These are phyloP conservation scores for Oncopodura yosiiana DNA, from an alignment of 1,140 invertebrate species.

Conservation along the genomic window DNA sequence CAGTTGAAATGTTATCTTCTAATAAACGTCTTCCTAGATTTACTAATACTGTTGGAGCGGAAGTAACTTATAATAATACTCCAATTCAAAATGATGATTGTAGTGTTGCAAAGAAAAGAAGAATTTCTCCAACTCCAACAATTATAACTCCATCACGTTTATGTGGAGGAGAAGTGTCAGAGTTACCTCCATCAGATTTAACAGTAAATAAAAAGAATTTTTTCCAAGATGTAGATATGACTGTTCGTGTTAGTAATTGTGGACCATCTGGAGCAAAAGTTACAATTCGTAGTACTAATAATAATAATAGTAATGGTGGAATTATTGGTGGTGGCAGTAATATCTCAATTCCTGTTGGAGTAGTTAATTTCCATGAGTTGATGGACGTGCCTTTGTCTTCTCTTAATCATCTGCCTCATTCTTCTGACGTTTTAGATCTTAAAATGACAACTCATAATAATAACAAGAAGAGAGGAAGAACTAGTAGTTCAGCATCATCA, in stretches of 20 bases:
- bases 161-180: constrained; percentile 32
- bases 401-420: no score
- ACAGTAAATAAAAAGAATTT: constrained; percentile 2
- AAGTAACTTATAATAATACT: background rate
- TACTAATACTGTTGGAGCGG: background rate
- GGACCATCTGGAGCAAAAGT: constrained; percentile 30
- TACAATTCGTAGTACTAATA: constrained; percentile 23
- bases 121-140: constrained; percentile 30
- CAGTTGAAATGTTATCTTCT: background rate
- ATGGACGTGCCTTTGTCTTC: background rate
- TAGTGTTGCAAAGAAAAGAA: constrained; percentile 16
- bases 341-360: background rate
- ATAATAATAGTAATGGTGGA: background rate
- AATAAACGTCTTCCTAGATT: background rate
- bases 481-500: background rate
- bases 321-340: no score
- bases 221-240: constrained; percentile 32
- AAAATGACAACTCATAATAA: no score
- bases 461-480: no score
- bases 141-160: constrained; percentile 24
- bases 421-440: no score
- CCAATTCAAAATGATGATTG: background rate
- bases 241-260: constrained; percentile 26
- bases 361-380: background rate
- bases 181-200: constrained; percentile 9